These are phyloP conservation scores for Cataglyphis hispanica DNA, from an alignment of 1,140 invertebrate species.

Conservation along the genomic window DNA sequence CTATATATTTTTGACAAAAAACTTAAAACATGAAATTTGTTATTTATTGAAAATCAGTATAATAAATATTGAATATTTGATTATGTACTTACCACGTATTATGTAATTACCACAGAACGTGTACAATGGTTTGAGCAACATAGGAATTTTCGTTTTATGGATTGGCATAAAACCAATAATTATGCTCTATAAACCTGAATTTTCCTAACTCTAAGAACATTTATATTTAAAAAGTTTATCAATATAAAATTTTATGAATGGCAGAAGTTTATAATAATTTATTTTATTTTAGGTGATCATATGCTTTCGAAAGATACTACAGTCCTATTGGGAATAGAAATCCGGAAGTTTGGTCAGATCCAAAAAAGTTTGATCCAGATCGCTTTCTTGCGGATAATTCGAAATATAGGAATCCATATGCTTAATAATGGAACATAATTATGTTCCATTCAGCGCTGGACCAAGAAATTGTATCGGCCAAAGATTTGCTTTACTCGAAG, in stretches of 20 bases:
- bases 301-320: conserved; percentile 83
- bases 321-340: conserved; percentile 81
- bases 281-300: conserved; percentile 66
- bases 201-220: conserved; percentile 62
- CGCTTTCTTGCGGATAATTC: conserved; percentile 87
- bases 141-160: conserved; percentile 75
- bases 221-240: neutral
- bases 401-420: conserved; percentile 86
- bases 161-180: conserved; percentile 62
- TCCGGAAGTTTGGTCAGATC: conserved; percentile 88
- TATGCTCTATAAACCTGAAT: conserved; percentile 76
- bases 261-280: neutral
- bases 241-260: neutral
- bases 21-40: neutral
- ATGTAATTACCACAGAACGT: conserved; percentile 75
- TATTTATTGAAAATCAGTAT: neutral
- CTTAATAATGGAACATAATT: too few relatives aligned
- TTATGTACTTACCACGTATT: conserved; percentile 1
- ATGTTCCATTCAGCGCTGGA: conserved; percentile 86
- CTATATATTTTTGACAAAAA: neutral
- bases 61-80: neutral
- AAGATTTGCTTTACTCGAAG: conserved; percentile 86
- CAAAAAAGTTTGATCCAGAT: conserved; percentile 89
- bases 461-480: conserved; percentile 74
- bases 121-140: conserved; percentile 63